Evolutionary conservation across 2,888 invertebrate species (phyloP).

Genomic region (Mythimna vitellina): DNA sequence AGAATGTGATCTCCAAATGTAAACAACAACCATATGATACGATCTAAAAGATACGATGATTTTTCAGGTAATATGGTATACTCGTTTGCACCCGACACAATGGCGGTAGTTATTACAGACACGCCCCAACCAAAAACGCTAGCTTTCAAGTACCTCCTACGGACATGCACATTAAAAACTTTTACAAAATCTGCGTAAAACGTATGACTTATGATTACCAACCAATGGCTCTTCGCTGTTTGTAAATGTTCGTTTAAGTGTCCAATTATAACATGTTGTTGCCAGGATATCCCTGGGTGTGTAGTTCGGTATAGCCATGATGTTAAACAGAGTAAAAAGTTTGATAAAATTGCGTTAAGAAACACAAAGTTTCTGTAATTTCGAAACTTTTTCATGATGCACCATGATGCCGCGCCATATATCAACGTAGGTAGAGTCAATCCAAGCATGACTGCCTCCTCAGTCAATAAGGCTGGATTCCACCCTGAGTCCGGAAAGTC

Average conservation of each 20-base stretch:
- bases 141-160: not conserved
- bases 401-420: slow-evolving; percentile 3
- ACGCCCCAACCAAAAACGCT: not conserved
- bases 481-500: not conserved
- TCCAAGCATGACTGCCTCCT: not conserved
- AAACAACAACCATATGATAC: not conserved
- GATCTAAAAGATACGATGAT: not conserved
- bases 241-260: not conserved
- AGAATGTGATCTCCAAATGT: not conserved
- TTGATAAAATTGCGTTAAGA: not conserved
- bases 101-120: not conserved
- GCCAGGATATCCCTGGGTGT: not conserved
- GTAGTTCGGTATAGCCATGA: not conserved
- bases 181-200: slow-evolving; percentile 4
- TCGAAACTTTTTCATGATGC: not conserved
- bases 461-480: not conserved
- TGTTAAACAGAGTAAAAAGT: not conserved
- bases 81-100: not conserved
- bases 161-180: not conserved
- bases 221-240: not conserved
- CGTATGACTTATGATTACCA: not conserved
- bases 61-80: too few species aligned
- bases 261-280: not conserved
- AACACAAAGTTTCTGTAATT: slow-evolving; percentile 2
- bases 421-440: not conserved